Evolutionary conservation across 1,140 invertebrate species (phyloP), one percentile per base, ranked within the genome.

Genomic region (Calliopsis andreniformis): DNA sequence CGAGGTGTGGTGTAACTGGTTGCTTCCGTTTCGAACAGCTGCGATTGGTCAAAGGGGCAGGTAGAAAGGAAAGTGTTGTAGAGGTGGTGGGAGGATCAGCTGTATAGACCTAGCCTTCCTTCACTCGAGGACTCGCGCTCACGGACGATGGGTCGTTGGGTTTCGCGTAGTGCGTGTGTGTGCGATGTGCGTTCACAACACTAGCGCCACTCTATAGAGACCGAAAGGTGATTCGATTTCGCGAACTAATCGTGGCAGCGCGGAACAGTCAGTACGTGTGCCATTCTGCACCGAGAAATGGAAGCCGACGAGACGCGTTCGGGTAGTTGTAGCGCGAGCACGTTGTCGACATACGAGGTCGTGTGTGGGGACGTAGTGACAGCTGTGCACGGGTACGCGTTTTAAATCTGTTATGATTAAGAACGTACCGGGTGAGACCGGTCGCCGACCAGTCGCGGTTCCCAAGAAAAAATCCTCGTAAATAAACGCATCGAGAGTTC

Each of bases 211-310:
- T 84, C 59, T 69, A 79, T 80, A 62, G 76, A 61, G 42, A 68
- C 63, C 53, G 75, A 69, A 77, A 80, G 62, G 80, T 76, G 78
- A 85, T 83, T 86, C 80, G 83, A 86, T 86, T 86, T 86, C 67
- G 71, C 78, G 82, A 79, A 84, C 84, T 86, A 80, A 86, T 83
- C 75, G 78, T 76, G 79, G 64, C 76, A 72, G 67, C 71, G 78
- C 68, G 62, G 75, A 82, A 68, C 77, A 56, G 67, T 84, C 86
- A 87, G 88, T 89, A 64, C 81, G 82, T 86, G 87, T 84, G 81
- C 47, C 84, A 88, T 88, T 89, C 77, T 84, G 81, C 81, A 82
- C 72, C 80, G 87, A 89, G 89, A 90, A 88, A 91, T 90, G 90
- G 89, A 90, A 89, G 82, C 79, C 80, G 85, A 88, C 83, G 86